These are phyloP conservation scores for Nothobranchius kuhntae DNA, from an alignment of 2,113 vertebrate species.

Conservation along the genomic window DNA sequence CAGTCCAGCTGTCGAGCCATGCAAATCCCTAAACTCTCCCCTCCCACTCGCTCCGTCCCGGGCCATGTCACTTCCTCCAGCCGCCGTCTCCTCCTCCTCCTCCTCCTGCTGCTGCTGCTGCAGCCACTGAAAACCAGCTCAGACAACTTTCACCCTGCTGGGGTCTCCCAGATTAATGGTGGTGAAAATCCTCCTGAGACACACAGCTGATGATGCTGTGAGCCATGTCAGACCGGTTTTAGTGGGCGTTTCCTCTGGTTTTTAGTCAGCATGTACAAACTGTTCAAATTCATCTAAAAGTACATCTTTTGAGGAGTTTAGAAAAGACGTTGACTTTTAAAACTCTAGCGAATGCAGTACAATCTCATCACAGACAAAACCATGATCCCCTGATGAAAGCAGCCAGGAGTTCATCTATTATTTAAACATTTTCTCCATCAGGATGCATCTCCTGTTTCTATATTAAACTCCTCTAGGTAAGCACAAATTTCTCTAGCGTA, in stretches of 20 bases:
- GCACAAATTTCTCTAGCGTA: slow-evolving; percentile 59
- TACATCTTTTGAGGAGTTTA: too few relatives aligned
- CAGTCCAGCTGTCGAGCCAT: slow-evolving; percentile 78
- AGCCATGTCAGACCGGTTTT: slow-evolving; percentile 50
- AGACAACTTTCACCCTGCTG: slow-evolving; percentile 40
- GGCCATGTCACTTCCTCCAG: slow-evolving; percentile 70
- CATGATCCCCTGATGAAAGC: slow-evolving; percentile 67
- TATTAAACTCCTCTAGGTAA: slow-evolving; percentile 73
- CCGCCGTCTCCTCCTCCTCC: slow-evolving; percentile 43
- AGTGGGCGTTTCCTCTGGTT: slow-evolving; percentile 12
- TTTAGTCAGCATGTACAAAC: slow-evolving; percentile 4
- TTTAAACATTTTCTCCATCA: slow-evolving; percentile 79
- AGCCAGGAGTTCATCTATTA: slow-evolving; percentile 81
- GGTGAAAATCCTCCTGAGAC: slow-evolving; percentile 45
- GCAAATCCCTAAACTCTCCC: slow-evolving; percentile 77
- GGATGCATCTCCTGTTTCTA: slow-evolving; percentile 78
- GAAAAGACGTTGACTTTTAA: not conserved
- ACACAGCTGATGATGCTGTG: slow-evolving; percentile 32
- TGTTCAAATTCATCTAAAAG: not conserved
- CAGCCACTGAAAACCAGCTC: slow-evolving; percentile 45
- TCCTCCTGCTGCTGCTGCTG: too few relatives aligned
- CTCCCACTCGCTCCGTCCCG: slow-evolving; percentile 67
- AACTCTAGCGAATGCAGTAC: slow-evolving; percentile 23
- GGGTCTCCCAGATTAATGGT: slow-evolving; percentile 59
- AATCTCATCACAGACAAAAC: slow-evolving; percentile 61